Percentiles rank a stretch among this genome's conserved stretches.
Evolutionary conservation across 2,113 vertebrate species (phyloP).

Genomic region (Polypterus senegalus): DNA sequence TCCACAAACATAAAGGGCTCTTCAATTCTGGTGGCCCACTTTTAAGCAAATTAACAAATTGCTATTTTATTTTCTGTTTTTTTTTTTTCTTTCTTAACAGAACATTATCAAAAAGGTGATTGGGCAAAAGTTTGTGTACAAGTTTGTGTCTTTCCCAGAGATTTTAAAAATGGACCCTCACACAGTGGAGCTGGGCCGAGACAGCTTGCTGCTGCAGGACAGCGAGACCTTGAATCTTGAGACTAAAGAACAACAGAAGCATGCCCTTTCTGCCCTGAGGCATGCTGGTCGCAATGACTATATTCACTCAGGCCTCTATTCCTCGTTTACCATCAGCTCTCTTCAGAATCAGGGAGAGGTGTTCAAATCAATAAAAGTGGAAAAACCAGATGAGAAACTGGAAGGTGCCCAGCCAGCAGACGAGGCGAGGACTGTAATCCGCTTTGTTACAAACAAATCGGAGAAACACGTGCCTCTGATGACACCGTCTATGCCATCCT

Average conservation of each 20-base stretch:
- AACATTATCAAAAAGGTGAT: conserved; percentile 98
- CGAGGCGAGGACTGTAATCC: conserved; percentile 81
- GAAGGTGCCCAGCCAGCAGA: conserved; percentile 49
- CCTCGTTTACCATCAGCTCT: conserved; percentile 79
- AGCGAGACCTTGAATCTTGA: conserved; percentile 52
- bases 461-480: conserved; percentile 54
- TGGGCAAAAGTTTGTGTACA: conserved; percentile 93
- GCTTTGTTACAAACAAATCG: conserved; percentile 75
- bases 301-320: conserved; percentile 80
- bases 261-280: conserved; percentile 58
- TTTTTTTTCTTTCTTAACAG: conserved; percentile 47
- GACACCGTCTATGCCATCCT: conserved; percentile 58
- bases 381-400: conserved; percentile 50
- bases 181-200: conserved; percentile 70
- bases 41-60: background rate
- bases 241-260: conserved; percentile 59
- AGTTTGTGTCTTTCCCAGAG: conserved; percentile 92
- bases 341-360: conserved; percentile 68
- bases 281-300: conserved; percentile 72
- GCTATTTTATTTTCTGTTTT: background rate
- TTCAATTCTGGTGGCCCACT: background rate
- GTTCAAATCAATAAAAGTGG: conserved; percentile 74
- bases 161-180: conserved; percentile 91
- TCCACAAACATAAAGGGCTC: too few relatives aligned
- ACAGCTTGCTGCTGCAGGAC: conserved; percentile 66